Percentiles rank a stretch among this genome's conserved stretches.
These are phyloP conservation scores for Meganola albula DNA, from an alignment of 2,888 invertebrate genomes.

Conservation along the genomic window DNA sequence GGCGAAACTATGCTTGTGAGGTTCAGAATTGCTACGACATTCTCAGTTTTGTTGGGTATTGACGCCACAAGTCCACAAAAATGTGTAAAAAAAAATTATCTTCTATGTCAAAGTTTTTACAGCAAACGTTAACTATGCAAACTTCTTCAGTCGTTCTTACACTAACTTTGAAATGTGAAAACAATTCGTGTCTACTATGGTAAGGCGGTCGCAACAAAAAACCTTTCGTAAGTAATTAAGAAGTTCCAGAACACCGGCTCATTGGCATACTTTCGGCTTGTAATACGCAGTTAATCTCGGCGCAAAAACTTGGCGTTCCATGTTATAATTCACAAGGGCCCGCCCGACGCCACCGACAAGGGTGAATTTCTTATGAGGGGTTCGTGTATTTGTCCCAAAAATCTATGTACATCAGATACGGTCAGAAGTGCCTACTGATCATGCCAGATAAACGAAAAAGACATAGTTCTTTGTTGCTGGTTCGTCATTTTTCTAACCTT, in stretches of 20 bases:
- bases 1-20: too few relatives aligned
- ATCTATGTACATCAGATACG: constrained; percentile 42
- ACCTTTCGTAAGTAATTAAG: constrained; percentile 62
- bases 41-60: too few relatives aligned
- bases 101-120: constrained; percentile 37
- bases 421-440: constrained; percentile 27
- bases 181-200: constrained; percentile 42
- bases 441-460: constrained; percentile 31
- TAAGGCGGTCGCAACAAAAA: constrained; percentile 46
- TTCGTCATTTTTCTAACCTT: too few relatives aligned
- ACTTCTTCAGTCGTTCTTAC: constrained; percentile 37
- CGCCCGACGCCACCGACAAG: constrained; percentile 52
- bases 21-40: too few relatives aligned
- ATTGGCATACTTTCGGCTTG: constrained; percentile 67
- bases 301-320: constrained; percentile 61
- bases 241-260: constrained; percentile 61
- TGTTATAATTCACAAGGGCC: constrained; percentile 63
- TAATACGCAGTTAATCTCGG: constrained; percentile 68
- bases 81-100: too few relatives aligned
- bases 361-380: constrained; percentile 64
- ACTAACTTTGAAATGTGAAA: constrained; percentile 44
- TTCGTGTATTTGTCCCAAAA: constrained; percentile 57
- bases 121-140: constrained; percentile 41
- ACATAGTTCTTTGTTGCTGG: constrained; percentile 35
- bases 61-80: too few relatives aligned